Percentiles rank a stretch among this genome's conserved stretches.
These are phyloP conservation scores for Rhinatrema bivittatum DNA, from an alignment of 2,797 vertebrate genomes.

Conservation along the genomic window DNA sequence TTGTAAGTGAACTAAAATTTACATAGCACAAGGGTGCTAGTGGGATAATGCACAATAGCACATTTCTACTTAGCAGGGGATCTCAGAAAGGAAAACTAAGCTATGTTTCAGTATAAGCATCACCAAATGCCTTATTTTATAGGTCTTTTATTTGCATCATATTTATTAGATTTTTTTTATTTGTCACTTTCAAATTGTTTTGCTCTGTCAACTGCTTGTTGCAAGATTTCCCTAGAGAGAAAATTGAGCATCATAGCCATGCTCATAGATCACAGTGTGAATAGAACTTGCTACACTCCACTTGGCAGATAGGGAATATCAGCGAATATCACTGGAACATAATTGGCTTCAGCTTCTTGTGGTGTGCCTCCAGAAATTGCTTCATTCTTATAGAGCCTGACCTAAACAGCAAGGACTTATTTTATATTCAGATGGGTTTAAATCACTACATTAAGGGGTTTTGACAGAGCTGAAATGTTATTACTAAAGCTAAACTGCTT, in stretches of 20 bases:
- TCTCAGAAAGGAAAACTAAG: slow-evolving; percentile 9
- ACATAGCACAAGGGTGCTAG: not conserved
- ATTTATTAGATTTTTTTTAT: slow-evolving; percentile 36
- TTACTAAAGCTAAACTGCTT: slow-evolving; percentile 17
- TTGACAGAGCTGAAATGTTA: slow-evolving; percentile 12
- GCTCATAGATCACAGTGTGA: slow-evolving; percentile 19
- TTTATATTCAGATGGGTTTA: slow-evolving; percentile 33
- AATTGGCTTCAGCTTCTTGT: slow-evolving; percentile 31
- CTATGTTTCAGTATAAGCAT: slow-evolving; percentile 8
- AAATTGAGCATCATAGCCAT: slow-evolving; percentile 21
- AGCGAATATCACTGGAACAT: slow-evolving; percentile 21
- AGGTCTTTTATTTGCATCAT: slow-evolving; percentile 7
- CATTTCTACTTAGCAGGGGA: not conserved
- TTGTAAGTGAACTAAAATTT: slow-evolving; percentile 15
- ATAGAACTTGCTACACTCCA: slow-evolving; percentile 16
- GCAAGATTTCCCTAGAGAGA: slow-evolving; percentile 29
- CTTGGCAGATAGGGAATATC: slow-evolving; percentile 26
- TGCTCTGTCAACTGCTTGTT: slow-evolving; percentile 26
- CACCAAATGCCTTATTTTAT: not conserved
- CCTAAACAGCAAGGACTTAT: slow-evolving; percentile 26
- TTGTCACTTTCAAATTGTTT: slow-evolving; percentile 19
- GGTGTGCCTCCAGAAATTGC: slow-evolving; percentile 18
- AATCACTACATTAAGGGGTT: slow-evolving; percentile 17
- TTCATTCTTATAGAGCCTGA: slow-evolving; percentile 23
- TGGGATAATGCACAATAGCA: not conserved